phyloP scores from a whole-genome alignment of 2,797 vertebrate genomes.

The Semotilus atromaculatus region DNA sequence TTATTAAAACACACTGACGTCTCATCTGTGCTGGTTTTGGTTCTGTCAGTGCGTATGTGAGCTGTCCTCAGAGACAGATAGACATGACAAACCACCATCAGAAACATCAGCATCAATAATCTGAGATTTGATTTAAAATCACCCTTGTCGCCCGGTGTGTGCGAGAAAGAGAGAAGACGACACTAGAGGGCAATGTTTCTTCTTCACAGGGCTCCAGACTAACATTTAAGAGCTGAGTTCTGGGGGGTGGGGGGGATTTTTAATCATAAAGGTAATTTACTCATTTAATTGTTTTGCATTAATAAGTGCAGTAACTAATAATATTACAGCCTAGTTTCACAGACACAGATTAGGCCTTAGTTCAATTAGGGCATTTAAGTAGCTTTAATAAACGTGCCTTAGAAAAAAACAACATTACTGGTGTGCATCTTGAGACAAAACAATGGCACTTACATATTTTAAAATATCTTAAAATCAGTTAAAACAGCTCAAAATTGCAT shows the following conservation, averaged over 20 bases:
- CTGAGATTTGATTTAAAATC: not conserved
- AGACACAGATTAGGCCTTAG: too few species aligned
- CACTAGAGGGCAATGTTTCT: constrained; percentile 8
- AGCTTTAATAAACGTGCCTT: too few species aligned
- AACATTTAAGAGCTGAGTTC: not conserved
- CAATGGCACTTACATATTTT: too few species aligned
- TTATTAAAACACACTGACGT: constrained; percentile 8
- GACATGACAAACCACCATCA: not conserved
- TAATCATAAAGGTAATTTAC: not conserved
- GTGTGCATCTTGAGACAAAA: too few species aligned
- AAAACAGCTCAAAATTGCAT: too few species aligned
- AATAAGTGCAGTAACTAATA: not conserved
- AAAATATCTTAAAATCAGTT: too few species aligned
- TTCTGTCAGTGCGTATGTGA: not conserved
- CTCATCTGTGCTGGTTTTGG: not conserved
- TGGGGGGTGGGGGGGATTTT: not conserved
- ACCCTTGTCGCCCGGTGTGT: not conserved
- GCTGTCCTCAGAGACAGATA: not conserved
- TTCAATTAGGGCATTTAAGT: too few species aligned
- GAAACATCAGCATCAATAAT: not conserved
- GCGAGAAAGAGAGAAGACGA: not conserved
- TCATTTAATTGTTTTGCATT: not conserved
- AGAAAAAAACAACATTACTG: too few species aligned
- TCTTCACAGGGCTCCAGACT: not conserved
- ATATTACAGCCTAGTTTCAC: not conserved